These are phyloP conservation scores for Chloroclysta siterata DNA, from an alignment of 2,888 invertebrate species.

Conservation along the genomic window DNA sequence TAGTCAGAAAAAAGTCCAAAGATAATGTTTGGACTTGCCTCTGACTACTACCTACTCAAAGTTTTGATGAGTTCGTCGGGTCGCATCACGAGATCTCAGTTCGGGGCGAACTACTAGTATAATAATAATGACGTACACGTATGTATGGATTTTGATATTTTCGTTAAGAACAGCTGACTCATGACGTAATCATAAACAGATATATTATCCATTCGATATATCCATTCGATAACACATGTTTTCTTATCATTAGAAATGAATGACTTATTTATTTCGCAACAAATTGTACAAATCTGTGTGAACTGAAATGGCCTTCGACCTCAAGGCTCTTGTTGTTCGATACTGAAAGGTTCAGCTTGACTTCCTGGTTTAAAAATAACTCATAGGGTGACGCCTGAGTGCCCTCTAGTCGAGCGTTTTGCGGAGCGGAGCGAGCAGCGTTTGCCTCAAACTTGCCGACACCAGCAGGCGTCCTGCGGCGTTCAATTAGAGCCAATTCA, in stretches of 20 bases:
- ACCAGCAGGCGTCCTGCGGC: background rate
- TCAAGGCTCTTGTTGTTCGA: background rate
- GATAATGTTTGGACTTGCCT: no score
- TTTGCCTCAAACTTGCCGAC: background rate
- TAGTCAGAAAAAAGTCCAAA: no score
- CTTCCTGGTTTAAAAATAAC: slow-evolving; percentile 4
- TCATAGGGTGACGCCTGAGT: background rate
- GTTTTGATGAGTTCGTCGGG: no score
- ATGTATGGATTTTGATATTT: slow-evolving; percentile 1
- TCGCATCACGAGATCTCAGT: no score
- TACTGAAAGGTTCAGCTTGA: background rate
- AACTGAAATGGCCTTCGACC: background rate
- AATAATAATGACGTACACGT: no score
- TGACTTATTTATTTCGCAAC: background rate
- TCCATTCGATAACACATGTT: slow-evolving; percentile 28
- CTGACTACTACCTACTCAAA: no score
- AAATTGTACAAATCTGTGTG: background rate
- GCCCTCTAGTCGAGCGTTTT: background rate
- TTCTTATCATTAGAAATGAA: slow-evolving; percentile 11
- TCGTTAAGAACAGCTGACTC: background rate
- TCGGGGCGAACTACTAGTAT: no score
- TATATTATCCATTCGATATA: slow-evolving; percentile 30
- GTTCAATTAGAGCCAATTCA: background rate
- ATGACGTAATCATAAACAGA: slow-evolving; percentile 25
- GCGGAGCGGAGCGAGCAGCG: background rate